Evolutionary conservation across 2,113 vertebrate genomes (phyloP), one percentile per base, ranked within the genome.

Genomic region (Cyanoderma ruficeps): DNA sequence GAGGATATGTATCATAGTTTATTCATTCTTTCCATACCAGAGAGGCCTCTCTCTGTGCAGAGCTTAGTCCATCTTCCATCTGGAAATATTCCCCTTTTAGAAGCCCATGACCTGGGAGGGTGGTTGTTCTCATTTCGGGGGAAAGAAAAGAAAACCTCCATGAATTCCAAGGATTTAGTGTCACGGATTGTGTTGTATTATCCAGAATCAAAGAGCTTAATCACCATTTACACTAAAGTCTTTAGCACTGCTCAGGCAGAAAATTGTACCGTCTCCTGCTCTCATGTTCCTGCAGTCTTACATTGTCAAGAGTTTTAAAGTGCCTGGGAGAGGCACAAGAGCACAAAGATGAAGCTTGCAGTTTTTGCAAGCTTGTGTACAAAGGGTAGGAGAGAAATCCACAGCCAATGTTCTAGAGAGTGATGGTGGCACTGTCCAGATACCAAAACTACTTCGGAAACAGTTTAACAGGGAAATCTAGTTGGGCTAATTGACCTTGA

Each of bases 21-120:
- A 80, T 81, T 83, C 64, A 94, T 96, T 96, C 69, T 92, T 95
- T 94, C 92, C 84, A 93, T 96, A 85, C 55, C 65, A 94, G 41
- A 60, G 71, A 55, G 60, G 44, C 56, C 47, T 90, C 72, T 49
- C 18, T 53, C 35, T 87, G 49, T 85, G 31, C 47, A 87, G 28
- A 83, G 22, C 57, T 92, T 93, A 59, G 52, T 77, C 37, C 47
- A 15, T 77, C 94, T 94, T 80, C 55, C 70, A 72, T 88, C 52
- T 91, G 65, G 82, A 96, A 95, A 63, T 64, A 76, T 70, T 87
- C 27, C 50, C 19, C 7, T 79, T 94, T 90, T 49, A 92, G 91
- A 86, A 85, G 42, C 21, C 46, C 7, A 3, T 65, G 44, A 57
- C 30, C 31, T 68, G 46, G 35, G 28, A 87, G 31, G 12, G 18